Percentiles rank a stretch among this genome's conserved stretches.
phyloP scores from a whole-genome alignment of 2,888 invertebrate genomes.

The Clistopyga incitator region DNA sequence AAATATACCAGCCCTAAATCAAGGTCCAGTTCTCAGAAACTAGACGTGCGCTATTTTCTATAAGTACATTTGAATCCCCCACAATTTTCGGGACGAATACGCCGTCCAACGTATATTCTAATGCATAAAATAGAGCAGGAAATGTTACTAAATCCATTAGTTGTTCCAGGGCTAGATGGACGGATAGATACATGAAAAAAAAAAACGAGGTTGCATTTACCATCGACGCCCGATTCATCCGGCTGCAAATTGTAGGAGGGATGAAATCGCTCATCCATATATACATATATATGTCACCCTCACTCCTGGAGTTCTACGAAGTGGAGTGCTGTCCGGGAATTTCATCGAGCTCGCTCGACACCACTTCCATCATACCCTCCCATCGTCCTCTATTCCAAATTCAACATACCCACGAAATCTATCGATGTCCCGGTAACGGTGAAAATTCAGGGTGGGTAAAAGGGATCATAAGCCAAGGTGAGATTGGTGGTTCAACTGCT shows the following conservation, averaged over 20 bases:
- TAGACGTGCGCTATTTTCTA: neutral
- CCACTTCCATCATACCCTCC: neutral
- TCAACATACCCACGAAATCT: slow-evolving; percentile 71
- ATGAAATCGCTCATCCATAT: slow-evolving; percentile 30
- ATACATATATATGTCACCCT: neutral
- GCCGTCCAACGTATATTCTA: neutral
- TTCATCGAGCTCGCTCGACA: slow-evolving; percentile 27
- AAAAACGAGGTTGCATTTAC: slow-evolving; percentile 71
- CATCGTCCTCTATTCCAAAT: slow-evolving; percentile 51
- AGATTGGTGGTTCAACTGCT: slow-evolving; percentile 34
- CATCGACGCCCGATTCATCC: slow-evolving; percentile 80
- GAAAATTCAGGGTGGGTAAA: neutral
- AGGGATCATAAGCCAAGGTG: slow-evolving; percentile 38
- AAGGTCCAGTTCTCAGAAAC: too few relatives aligned
- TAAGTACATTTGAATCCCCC: neutral
- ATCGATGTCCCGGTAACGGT: slow-evolving; percentile 59
- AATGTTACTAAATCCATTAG: slow-evolving; percentile 78
- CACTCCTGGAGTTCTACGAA: slow-evolving; percentile 34
- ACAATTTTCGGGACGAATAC: neutral
- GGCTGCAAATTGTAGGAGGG: slow-evolving; percentile 61
- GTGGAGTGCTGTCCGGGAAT: slow-evolving; percentile 56
- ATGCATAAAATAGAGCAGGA: neutral
- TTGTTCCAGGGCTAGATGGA: slow-evolving; percentile 63
- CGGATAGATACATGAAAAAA: slow-evolving; percentile 40
- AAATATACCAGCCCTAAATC: neutral